Evolutionary conservation across 2,113 vertebrate species (phyloP).

Genomic region (Xerus inauris): DNA sequence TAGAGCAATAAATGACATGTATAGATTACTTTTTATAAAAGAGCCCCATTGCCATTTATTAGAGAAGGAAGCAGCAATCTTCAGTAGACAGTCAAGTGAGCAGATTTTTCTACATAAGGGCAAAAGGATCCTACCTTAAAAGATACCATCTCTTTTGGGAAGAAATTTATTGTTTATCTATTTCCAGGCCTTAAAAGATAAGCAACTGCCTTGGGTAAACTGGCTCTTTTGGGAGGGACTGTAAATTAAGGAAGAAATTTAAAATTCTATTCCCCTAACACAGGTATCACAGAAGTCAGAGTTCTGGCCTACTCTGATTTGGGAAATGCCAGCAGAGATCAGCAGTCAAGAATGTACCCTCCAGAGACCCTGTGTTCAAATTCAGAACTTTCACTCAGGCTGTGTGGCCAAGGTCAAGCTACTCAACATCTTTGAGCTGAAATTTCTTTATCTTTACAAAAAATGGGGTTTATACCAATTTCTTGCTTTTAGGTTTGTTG

Average conservation of each 20-base stretch:
- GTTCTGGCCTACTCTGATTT: neutral
- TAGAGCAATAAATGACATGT: constrained; percentile 58
- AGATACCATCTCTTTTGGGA: constrained; percentile 30
- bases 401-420: neutral
- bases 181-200: constrained; percentile 48
- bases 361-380: neutral
- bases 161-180: constrained; percentile 52
- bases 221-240: neutral
- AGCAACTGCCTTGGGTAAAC: neutral
- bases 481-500: neutral
- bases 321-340: neutral
- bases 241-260: constrained; percentile 36
- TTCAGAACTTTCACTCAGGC: neutral
- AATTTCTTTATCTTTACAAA: constrained; percentile 52
- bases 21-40: constrained; percentile 57
- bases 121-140: constrained; percentile 45
- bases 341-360: neutral
- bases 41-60: neutral
- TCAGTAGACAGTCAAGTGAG: neutral
- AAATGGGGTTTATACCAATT: neutral
- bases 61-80: constrained; percentile 35
- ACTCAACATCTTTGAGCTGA: constrained; percentile 47
- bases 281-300: neutral
- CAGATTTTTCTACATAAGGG: constrained; percentile 19
- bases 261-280: neutral